These are phyloP conservation scores for Prionailurus bengalensis DNA, from an alignment of 2,113 vertebrate genomes.

Conservation along the genomic window DNA sequence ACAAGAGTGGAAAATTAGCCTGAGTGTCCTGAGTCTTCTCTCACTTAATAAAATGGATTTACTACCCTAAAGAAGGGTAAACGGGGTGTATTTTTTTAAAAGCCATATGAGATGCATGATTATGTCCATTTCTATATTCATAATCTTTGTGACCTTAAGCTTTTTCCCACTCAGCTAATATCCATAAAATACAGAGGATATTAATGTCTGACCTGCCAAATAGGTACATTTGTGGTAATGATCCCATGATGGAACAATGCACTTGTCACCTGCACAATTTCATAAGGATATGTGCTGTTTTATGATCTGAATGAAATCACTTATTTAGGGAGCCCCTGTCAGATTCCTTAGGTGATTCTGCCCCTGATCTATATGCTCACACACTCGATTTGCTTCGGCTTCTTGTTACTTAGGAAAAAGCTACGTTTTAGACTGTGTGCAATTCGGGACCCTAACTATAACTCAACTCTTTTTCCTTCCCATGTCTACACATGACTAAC, in stretches of 20 bases:
- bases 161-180: not conserved
- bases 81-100: not conserved
- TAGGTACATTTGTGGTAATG: not conserved
- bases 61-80: not conserved
- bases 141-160: not conserved
- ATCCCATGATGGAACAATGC: not conserved
- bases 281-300: not conserved
- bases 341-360: not conserved
- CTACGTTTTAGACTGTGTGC: not conserved
- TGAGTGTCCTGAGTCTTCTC: not conserved
- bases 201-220: not conserved
- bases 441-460: not conserved
- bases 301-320: not conserved
- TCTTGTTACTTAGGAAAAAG: not conserved
- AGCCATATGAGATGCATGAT: not conserved
- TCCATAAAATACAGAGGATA: not conserved
- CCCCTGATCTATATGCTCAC: not conserved
- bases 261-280: not conserved
- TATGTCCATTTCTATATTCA: not conserved
- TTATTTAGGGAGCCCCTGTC: not conserved
- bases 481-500: not conserved
- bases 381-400: not conserved
- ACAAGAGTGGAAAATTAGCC: not conserved
- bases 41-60: slow-evolving; percentile 29
- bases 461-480: not conserved